phyloP scores from a whole-genome alignment of 2,113 vertebrate genomes.

The Blennius ocellaris region DNA sequence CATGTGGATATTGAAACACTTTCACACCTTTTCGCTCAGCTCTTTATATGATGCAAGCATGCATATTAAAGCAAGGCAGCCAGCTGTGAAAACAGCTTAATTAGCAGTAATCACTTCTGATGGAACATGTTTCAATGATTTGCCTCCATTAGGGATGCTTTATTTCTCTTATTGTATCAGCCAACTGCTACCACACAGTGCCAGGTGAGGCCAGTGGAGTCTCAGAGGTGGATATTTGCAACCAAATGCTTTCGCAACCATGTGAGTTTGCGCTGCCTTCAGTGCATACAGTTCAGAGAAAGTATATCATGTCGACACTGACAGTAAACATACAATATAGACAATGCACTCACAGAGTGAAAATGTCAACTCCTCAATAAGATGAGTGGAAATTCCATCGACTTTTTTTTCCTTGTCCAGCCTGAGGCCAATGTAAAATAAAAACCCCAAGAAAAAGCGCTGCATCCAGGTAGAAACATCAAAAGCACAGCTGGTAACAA shows the following conservation, averaged over 20 bases:
- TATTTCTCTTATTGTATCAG: constrained; percentile 77
- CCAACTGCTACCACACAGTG: constrained; percentile 71
- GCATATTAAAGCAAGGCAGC: constrained; percentile 79
- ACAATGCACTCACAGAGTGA: not conserved
- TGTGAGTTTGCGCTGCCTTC: constrained; percentile 1
- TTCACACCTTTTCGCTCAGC: constrained; percentile 51
- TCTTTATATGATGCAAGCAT: constrained; percentile 68
- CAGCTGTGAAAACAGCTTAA: constrained; percentile 85
- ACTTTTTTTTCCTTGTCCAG: too few species aligned
- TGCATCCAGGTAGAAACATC: not conserved
- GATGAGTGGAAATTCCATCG: not conserved
- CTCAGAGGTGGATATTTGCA: constrained; percentile 25
- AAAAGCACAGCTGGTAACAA: not conserved
- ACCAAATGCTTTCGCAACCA: constrained; percentile 9
- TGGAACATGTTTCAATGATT: constrained; percentile 83
- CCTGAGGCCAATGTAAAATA: not conserved
- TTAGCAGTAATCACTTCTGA: constrained; percentile 84
- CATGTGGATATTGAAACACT: constrained; percentile 56
- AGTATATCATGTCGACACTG: constrained; percentile 16
- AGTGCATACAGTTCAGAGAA: not conserved
- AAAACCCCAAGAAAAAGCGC: not conserved
- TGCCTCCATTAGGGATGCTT: constrained; percentile 81
- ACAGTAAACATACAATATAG: not conserved
- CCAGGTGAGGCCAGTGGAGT: constrained; percentile 69
- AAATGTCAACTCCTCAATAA: not conserved